Percentiles rank a stretch among this genome's conserved stretches.
phyloP scores from a whole-genome alignment of 1,140 invertebrate species.

The Ceratina japonica region DNA sequence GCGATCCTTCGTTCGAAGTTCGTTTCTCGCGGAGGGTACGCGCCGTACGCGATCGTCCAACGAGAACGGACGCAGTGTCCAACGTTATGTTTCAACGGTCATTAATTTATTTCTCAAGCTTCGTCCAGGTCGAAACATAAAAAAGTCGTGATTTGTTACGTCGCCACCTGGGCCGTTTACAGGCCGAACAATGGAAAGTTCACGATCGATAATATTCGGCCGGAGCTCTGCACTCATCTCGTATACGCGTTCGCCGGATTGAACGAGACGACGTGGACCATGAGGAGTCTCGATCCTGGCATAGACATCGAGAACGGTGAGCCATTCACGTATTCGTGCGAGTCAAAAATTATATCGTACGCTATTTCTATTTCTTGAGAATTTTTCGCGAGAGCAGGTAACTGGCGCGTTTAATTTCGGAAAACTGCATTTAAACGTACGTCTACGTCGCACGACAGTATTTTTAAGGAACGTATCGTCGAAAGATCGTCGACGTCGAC shows the following conservation, averaged over 20 bases:
- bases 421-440: too few relatives aligned
- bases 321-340: constrained; percentile 28
- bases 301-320: constrained; percentile 88
- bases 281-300: constrained; percentile 86
- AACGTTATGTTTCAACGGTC: not conserved
- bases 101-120: constrained; percentile 22
- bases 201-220: constrained; percentile 85
- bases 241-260: constrained; percentile 93
- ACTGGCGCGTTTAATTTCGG: too few relatives aligned
- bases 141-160: constrained; percentile 88
- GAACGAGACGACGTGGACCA: constrained; percentile 82
- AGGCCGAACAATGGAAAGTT: constrained; percentile 84
- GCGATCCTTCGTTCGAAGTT: not conserved
- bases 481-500: too few relatives aligned
- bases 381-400: not conserved
- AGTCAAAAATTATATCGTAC: not conserved
- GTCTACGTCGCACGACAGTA: too few relatives aligned
- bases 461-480: too few relatives aligned
- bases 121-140: constrained; percentile 66
- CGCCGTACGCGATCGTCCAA: too few relatives aligned
- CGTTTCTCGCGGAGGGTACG: not conserved
- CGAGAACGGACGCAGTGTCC: too few relatives aligned
- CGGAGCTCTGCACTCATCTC: constrained; percentile 91
- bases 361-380: not conserved
- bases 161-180: constrained; percentile 89